Percentiles rank a stretch among this genome's conserved stretches.
These are phyloP conservation scores for Stylophora pistillata DNA, from an alignment of 64 coral and sea anemone species.

Conservation along the genomic window DNA sequence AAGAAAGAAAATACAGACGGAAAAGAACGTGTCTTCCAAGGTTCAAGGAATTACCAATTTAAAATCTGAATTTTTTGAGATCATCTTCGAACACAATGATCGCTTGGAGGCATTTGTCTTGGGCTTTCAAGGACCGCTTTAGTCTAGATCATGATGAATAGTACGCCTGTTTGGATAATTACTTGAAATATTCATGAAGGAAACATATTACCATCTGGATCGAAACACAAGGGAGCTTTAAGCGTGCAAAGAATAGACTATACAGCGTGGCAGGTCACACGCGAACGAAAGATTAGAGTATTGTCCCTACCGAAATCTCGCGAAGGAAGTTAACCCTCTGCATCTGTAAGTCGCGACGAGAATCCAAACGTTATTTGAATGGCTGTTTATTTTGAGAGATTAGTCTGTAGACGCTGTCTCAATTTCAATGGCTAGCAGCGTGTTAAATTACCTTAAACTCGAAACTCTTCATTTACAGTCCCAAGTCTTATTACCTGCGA, in stretches of 20 bases:
- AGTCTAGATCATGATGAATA: neutral
- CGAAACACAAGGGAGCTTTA: neutral
- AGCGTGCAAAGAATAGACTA: conserved; percentile 2
- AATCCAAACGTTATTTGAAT: neutral
- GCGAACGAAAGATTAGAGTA: neutral
- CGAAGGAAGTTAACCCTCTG: neutral
- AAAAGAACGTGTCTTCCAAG: neutral
- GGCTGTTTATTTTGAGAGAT: neutral
- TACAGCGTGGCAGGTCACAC: neutral
- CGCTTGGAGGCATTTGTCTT: no score
- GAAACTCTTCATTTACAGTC: neutral
- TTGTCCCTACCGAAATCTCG: neutral
- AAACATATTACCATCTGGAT: conserved; percentile 3
- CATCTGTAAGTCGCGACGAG: neutral
- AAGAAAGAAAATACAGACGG: neutral
- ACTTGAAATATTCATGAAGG: conserved; percentile 41
- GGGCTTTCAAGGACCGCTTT: no score
- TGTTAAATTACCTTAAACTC: conserved; percentile 16
- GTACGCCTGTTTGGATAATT: neutral
- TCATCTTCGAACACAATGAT: no score
- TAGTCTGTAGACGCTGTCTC: conserved; percentile 1
- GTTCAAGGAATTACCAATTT: neutral
- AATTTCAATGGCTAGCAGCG: conserved; percentile 15
- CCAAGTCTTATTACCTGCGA: neutral
- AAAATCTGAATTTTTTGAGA: no score